A percentile compares a stretch with the other conserved stretches of the same genome.
These are phyloP conservation scores for Chironomus riparius DNA, from an alignment of 2,888 invertebrate species.

Conservation along the genomic window DNA sequence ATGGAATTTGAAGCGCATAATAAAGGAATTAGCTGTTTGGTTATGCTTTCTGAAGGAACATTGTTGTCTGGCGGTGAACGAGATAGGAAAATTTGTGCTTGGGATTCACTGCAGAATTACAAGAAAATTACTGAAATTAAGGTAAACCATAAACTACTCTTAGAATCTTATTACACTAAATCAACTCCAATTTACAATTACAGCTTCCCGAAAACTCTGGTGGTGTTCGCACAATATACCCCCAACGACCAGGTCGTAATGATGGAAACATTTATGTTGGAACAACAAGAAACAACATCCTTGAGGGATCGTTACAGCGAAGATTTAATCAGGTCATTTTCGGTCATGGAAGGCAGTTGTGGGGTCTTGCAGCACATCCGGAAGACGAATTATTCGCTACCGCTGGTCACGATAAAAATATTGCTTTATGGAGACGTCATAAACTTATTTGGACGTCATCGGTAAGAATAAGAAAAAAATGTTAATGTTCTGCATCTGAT, in stretches of 20 bases:
- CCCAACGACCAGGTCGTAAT: constrained; percentile 75
- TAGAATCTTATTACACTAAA: no score
- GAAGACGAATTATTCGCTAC: constrained; percentile 87
- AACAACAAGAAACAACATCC: constrained; percentile 77
- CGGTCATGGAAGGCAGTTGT: constrained; percentile 79
- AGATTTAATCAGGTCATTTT: constrained; percentile 81
- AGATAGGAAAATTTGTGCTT: constrained; percentile 81
- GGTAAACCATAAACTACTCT: no score
- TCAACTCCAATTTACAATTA: no score
- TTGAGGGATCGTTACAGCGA: constrained; percentile 83
- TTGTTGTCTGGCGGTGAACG: constrained; percentile 84
- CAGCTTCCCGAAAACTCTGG: constrained; percentile 82
- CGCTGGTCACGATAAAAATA: constrained; percentile 83
- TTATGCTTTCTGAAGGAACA: constrained; percentile 85
- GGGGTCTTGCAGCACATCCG: constrained; percentile 83
- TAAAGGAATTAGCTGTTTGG: constrained; percentile 76
- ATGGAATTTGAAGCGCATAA: constrained; percentile 85
- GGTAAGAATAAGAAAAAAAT: constrained; percentile 43
- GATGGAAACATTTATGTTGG: constrained; percentile 89
- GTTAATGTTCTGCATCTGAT: neutral
- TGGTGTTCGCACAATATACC: constrained; percentile 82
- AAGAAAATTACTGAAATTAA: constrained; percentile 83
- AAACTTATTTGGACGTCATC: constrained; percentile 80
- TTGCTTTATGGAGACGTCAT: constrained; percentile 83
- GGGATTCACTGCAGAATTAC: constrained; percentile 86